phyloP scores from a whole-genome alignment of 2,113 vertebrate species.

The Vimba vimba region DNA sequence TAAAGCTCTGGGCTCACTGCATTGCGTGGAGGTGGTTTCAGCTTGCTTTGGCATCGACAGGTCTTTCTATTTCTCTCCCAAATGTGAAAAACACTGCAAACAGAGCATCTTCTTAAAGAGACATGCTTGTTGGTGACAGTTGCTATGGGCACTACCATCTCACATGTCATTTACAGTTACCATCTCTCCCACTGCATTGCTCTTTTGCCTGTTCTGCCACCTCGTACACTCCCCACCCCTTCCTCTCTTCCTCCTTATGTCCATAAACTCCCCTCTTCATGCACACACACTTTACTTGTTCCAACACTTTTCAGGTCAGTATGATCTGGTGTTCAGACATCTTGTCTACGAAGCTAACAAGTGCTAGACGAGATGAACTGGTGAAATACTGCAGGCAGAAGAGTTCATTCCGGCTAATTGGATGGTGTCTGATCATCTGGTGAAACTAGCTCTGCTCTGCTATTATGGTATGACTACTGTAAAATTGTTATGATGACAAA shows the following conservation, averaged over 20 bases:
- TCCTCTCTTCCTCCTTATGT: background rate
- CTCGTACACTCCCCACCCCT: background rate
- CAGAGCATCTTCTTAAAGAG: constrained; percentile 29
- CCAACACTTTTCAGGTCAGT: constrained; percentile 39
- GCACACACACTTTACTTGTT: background rate
- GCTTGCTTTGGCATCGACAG: background rate
- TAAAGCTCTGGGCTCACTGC: background rate
- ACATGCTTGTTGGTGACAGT: constrained; percentile 55
- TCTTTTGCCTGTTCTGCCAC: constrained; percentile 36
- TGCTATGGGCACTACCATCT: constrained; percentile 52
- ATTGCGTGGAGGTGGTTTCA: background rate
- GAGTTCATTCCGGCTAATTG: constrained; percentile 46
- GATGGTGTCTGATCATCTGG: constrained; percentile 18
- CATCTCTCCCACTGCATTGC: constrained; percentile 33
- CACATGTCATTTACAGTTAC: constrained; percentile 47
- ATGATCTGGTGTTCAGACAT: constrained; percentile 18
- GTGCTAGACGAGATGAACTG: background rate
- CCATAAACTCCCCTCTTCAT: background rate
- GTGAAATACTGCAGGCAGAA: constrained; percentile 17
- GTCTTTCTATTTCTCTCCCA: constrained; percentile 6
- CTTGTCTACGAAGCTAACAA: background rate
- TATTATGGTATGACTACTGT: background rate
- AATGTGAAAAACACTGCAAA: constrained; percentile 13
- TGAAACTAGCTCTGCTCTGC: constrained; percentile 19
- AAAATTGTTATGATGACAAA: background rate